A percentile compares a stretch with the other conserved stretches of the same genome.
phyloP scores from a whole-genome alignment of 2,888 invertebrate genomes.

The Oasisia sp. region DNA sequence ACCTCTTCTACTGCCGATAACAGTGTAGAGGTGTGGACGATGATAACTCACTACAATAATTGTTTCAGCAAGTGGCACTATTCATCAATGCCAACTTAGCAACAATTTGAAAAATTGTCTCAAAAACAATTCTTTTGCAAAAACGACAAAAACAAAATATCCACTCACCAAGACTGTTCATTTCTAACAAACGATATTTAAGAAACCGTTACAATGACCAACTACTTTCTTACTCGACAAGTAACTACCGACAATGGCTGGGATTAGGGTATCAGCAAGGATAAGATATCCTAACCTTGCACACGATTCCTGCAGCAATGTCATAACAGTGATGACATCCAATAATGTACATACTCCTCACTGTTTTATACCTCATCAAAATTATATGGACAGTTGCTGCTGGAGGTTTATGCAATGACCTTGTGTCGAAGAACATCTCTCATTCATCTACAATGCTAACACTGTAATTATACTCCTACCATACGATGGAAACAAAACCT shows the following conservation, averaged over 20 bases:
- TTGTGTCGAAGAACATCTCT: neutral
- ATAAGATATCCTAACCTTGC: neutral
- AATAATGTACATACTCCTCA: constrained; percentile 2
- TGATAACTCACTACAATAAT: neutral
- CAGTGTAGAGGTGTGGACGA: neutral
- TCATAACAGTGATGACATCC: neutral
- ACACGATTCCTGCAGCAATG: neutral
- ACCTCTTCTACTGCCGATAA: neutral
- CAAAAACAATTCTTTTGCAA: neutral
- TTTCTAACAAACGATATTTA: neutral
- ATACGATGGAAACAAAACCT: neutral
- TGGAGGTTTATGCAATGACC: neutral
- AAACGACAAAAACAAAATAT: neutral
- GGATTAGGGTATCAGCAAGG: neutral
- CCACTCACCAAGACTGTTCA: neutral
- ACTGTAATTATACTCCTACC: neutral
- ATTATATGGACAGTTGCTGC: neutral
- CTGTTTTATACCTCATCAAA: neutral
- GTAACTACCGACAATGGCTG: neutral
- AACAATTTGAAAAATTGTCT: neutral
- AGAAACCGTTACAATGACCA: neutral
- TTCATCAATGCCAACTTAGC: neutral
- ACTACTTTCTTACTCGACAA: neutral
- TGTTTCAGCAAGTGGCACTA: neutral
- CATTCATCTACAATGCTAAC: neutral